Conservation (phyloP, 2,888 invertebrate species). For the Stratiomys singularior region DNA sequence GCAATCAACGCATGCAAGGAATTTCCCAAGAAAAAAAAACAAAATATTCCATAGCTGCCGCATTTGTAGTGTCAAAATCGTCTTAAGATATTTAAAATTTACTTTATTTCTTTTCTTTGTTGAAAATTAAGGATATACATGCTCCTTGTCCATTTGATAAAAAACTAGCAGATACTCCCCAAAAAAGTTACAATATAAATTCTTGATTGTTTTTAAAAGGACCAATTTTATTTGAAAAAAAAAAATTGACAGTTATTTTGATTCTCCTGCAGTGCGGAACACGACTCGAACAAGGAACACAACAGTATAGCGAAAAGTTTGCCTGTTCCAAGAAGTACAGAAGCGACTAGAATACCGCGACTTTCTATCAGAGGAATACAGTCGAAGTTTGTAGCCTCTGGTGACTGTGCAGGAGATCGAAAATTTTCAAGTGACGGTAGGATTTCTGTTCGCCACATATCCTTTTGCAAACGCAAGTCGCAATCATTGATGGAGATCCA, state of each 20-base stretch:
- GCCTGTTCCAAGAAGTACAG: too few relatives aligned
- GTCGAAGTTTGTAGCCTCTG: not conserved
- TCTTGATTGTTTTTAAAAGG: not conserved
- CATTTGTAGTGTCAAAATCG: conserved; percentile 33
- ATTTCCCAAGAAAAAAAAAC: not conserved
- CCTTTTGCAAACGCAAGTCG: conserved; percentile 12
- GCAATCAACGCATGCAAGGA: not conserved
- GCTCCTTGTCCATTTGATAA: not conserved
- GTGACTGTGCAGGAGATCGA: not conserved
- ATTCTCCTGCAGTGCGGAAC: not conserved
- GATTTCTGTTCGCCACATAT: not conserved
- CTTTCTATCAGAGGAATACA: not conserved
- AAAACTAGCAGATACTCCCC: not conserved
- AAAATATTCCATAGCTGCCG: conserved; percentile 3
- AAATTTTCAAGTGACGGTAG: not conserved
- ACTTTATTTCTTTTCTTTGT: conserved; percentile 5
- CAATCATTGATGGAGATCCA: conserved; percentile 43
- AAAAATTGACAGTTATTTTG: not conserved
- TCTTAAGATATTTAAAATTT: conserved; percentile 7
- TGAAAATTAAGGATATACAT: conserved; percentile 30
- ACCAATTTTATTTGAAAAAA: not conserved
- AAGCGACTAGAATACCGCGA: conserved; percentile 19
- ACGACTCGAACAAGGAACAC: not conserved
- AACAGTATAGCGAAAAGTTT: not conserved
- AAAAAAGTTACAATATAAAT: conserved; percentile 12